Evolutionary conservation across 2,113 vertebrate species (phyloP).

Genomic region (Mola mola): DNA sequence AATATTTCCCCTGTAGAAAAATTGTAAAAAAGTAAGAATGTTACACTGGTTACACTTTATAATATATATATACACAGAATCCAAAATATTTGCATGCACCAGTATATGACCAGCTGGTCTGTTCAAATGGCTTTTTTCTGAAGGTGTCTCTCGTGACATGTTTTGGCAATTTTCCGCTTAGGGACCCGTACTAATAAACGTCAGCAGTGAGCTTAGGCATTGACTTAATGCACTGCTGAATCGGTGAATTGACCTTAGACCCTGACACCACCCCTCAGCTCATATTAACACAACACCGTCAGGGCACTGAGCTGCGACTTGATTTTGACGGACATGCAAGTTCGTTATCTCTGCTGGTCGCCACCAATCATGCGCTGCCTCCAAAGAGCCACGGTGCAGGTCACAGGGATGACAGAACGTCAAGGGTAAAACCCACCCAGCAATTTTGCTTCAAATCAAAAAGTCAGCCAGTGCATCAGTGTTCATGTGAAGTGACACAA

Average conservation of each 20-base stretch:
- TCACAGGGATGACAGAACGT: constrained; percentile 51
- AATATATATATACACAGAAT: constrained; percentile 13
- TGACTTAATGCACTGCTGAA: constrained; percentile 75
- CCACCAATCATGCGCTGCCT: constrained; percentile 62
- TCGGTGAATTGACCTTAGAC: constrained; percentile 71
- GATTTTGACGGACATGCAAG: constrained; percentile 75
- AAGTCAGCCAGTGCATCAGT: constrained; percentile 15
- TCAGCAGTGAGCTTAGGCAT: constrained; percentile 64
- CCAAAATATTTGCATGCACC: constrained; percentile 45
- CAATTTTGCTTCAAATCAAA: constrained; percentile 43
- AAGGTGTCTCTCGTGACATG: constrained; percentile 53
- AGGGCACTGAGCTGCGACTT: constrained; percentile 59
- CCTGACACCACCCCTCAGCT: constrained; percentile 72
- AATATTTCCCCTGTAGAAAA: constrained; percentile 26
- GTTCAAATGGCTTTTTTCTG: constrained; percentile 22
- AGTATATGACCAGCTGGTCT: constrained; percentile 24
- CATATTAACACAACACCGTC: constrained; percentile 65
- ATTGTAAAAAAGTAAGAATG: constrained; percentile 21
- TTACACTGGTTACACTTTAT: constrained; percentile 19
- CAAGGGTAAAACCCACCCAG: constrained; percentile 62
- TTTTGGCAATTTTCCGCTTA: constrained; percentile 61
- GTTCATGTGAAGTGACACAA: constrained; percentile 20
- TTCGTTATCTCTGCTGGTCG: constrained; percentile 70
- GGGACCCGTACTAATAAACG: constrained; percentile 77
- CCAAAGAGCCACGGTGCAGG: constrained; percentile 52